Evolutionary conservation across 1,140 invertebrate species (phyloP), one percentile per base, ranked within the genome.

Genomic region (Drosophila lowei): DNA sequence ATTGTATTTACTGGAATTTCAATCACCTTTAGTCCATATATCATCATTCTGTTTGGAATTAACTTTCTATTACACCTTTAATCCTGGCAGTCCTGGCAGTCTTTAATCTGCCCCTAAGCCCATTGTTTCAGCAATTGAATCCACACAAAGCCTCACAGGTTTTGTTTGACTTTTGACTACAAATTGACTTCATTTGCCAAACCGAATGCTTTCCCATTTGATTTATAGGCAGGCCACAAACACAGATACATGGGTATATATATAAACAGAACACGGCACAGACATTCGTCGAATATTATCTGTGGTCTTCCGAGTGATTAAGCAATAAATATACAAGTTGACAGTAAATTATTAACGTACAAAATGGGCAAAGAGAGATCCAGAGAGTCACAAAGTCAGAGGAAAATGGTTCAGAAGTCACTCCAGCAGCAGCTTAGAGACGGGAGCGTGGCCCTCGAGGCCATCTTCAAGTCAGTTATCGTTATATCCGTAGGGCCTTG

Each of bases 241-340:
- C 44, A 47, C 38, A 59, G 34, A 30, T 9, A 9, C 28, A 30
- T 8, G 2, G 2, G 6, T 25, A 25, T 25, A 25, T 6, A 0
- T 25, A 28, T 28, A 28, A 3, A 28, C 25, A 44, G 25, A 16
- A 5, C 5, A 0, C 49, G 34, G 38, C 58, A 63, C 46, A 46
- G 62, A 76, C 56, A 54, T 63, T 57, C 56, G 53, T 52, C 48
- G 43, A 75, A 72, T 64, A 67, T 83, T 88, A 86, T 86, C 83
- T 88, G 65, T 50, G 75, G 66, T 72, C 78, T 86, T 86, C 83
- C 83, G 77, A 86, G 83, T 83, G 83, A 86, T 86, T 86, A 88
- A 83, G 78, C 83, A 86, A 86, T 83, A 86, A 88, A 83, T 76
- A 83, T 65, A 78, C 63, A 64, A 79, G 71, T 83, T 86, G 83